Conservation (phyloP, 2,113 vertebrate species). For the Chaenogobius annularis region DNA sequence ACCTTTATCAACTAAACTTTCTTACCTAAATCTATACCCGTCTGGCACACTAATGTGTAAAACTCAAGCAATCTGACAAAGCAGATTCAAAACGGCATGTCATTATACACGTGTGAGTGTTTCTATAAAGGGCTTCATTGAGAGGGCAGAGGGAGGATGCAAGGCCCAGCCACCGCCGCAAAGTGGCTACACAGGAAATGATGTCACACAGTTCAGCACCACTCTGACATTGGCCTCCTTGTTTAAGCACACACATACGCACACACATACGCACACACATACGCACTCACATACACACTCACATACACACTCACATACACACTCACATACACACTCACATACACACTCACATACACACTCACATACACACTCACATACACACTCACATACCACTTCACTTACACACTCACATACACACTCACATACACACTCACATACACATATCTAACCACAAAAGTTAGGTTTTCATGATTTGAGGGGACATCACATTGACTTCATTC, state of each 20-base stretch:
- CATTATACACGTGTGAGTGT: constrained; percentile 14
- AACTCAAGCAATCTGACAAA: constrained; percentile 3
- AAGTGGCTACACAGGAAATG: constrained; percentile 78
- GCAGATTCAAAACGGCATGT: constrained; percentile 16
- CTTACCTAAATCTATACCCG: no score
- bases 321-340: constrained; percentile 39
- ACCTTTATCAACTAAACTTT: neutral
- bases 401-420: constrained; percentile 39
- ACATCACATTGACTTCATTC: neutral
- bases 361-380: constrained; percentile 39
- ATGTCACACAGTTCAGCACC: constrained; percentile 70
- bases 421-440: constrained; percentile 34
- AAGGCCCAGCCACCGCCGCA: constrained; percentile 63
- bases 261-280: constrained; percentile 33
- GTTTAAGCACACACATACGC: constrained; percentile 49
- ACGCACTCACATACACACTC: constrained; percentile 40
- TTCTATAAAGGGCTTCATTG: constrained; percentile 74
- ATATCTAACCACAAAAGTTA: constrained; percentile 18
- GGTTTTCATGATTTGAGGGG: neutral
- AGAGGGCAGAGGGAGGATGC: constrained; percentile 72
- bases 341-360: constrained; percentile 39
- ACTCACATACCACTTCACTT: no score
- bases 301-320: constrained; percentile 40
- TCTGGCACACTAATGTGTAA: neutral
- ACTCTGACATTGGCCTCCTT: constrained; percentile 71